These are phyloP conservation scores for Andrena bicolor DNA, from an alignment of 2,888 invertebrate genomes.

Conservation along the genomic window DNA sequence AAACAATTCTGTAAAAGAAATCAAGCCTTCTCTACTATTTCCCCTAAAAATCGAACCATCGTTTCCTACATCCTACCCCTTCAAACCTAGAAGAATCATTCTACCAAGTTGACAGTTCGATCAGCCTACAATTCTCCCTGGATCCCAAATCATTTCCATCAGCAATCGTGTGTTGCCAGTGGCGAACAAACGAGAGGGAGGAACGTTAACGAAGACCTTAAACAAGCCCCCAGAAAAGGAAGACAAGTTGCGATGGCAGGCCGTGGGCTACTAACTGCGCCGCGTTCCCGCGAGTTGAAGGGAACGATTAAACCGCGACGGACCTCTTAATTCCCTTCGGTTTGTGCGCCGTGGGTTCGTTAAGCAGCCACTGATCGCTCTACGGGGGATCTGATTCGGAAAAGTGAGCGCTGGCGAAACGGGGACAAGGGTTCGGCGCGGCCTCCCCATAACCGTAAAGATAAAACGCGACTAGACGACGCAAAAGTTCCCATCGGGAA, in stretches of 20 bases:
- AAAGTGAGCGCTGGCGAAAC: conserved; percentile 2
- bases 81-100: no score
- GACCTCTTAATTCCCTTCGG: conserved; percentile 7
- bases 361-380: not conserved
- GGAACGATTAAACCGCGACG: conserved; percentile 8
- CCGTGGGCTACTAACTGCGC: not conserved
- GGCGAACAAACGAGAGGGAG: no score
- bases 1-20: no score
- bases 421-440: not conserved
- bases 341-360: not conserved
- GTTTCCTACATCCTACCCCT: no score
- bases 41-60: no score
- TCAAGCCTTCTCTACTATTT: no score
- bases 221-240: no score
- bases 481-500: conserved; percentile 15
- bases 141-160: no score
- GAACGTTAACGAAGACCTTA: no score
- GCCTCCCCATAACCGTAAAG: conserved; percentile 26
- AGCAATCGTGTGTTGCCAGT: no score
- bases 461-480: conserved; percentile 4
- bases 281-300: not conserved
- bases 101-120: no score
- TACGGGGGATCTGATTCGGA: conserved; percentile 10
- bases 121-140: no score
- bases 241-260: not conserved